Base-by-base conservation (phyloP, 2,888 invertebrate species). In the Griposia aprilina region DNA sequence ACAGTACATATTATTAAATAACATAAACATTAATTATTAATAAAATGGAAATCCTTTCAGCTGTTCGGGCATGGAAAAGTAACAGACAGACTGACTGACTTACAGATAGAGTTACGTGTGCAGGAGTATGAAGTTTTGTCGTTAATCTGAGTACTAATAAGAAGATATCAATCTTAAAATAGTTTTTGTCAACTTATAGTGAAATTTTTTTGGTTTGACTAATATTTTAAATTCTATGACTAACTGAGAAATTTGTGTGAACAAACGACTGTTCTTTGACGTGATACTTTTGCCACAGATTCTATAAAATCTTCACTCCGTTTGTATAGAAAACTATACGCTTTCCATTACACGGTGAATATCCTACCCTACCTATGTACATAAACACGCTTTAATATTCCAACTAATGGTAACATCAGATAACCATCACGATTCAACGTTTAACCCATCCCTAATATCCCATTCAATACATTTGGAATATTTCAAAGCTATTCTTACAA, bases 401-500 rank as follows among this genome's bases (percentile, higher is more conserved):
- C 30, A 48, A 67, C 66, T 67, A 52, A 63, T 84, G 36, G 65
- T 62, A 41, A 66, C 60, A 83, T 65, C 69, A 72, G 69, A 82
- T 78, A 76, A 69, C 55, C 62, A 74, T 78, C 74, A 78, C 62
- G 20, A 78, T 73, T 81, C 68, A 77, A 30, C 55, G 15, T n/a
- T 70, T 77, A 81, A 80, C 86, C 74, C 80, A 75, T 77, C 80
- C 78, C 68, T 86, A 68, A 81, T 81, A 74, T 69, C 74, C 81
- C 45, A 77, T 88, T 77, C 74, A 76, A 78, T 78, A 78, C 65
- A 74, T 78, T 81, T 84, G 23, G 23, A 80, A 88, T 83, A 84
- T 82, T 87, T 80, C 79, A 78, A 71, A 86, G 70, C 81, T 59
- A 87, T 87, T 87, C 88, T 86, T 79, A 83, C 68, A 73, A 78